These are phyloP conservation scores for Chouioia cunea DNA, from an alignment of 2,888 invertebrate genomes.

Conservation along the genomic window DNA sequence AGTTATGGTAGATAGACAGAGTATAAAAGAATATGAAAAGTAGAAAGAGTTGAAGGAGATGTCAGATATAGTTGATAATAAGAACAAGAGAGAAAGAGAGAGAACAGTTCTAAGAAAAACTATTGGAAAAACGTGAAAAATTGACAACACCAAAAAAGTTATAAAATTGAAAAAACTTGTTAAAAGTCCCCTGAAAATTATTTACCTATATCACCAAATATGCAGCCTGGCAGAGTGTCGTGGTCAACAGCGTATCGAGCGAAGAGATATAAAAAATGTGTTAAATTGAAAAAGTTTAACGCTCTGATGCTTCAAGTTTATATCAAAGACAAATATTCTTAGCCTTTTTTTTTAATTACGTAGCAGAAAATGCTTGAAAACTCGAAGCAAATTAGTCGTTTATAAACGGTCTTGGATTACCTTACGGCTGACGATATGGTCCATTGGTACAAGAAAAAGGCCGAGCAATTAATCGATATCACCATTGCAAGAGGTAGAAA, in stretches of 20 bases:
- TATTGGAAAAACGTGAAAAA: slow-evolving; percentile 39
- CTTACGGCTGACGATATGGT: slow-evolving; percentile 8
- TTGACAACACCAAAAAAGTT: slow-evolving; percentile 46
- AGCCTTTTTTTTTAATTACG: slow-evolving; percentile 40
- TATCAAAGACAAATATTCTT: slow-evolving; percentile 31
- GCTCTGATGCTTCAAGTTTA: slow-evolving; percentile 39
- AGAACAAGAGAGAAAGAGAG: slow-evolving; percentile 29
- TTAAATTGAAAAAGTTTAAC: slow-evolving; percentile 35
- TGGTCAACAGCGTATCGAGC: slow-evolving; percentile 39
- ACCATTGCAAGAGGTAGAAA: not conserved
- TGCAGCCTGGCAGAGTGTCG: slow-evolving; percentile 1
- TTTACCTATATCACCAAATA: slow-evolving; percentile 37
- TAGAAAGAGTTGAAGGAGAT: slow-evolving; percentile 16
- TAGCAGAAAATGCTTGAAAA: slow-evolving; percentile 6
- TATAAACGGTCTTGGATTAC: slow-evolving; percentile 47
- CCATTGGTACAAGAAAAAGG: slow-evolving; percentile 16
- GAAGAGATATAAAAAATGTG: slow-evolving; percentile 49
- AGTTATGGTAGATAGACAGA: no score
- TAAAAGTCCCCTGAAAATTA: slow-evolving; percentile 46
- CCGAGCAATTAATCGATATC: slow-evolving; percentile 20
- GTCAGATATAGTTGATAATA: not conserved
- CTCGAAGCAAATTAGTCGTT: slow-evolving; percentile 41
- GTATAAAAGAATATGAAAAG: slow-evolving; percentile 47
- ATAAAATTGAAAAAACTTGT: slow-evolving; percentile 50
- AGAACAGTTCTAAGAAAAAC: slow-evolving; percentile 8